Evolutionary conservation across 1,140 invertebrate genomes (phyloP).

Genomic region (Antheraea pernyi): DNA sequence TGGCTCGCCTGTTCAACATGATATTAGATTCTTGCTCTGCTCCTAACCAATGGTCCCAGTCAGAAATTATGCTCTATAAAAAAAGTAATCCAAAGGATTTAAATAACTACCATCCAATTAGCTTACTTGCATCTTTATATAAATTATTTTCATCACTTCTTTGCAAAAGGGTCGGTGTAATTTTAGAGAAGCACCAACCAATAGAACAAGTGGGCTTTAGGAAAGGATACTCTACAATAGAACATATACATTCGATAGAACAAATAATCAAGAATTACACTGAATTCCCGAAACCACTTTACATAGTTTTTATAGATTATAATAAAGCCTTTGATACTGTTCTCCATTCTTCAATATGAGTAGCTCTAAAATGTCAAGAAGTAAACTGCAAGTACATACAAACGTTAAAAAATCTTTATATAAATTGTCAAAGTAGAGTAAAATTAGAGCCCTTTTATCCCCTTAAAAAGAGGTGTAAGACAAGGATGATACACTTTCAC

Average conservation of each 20-base stretch:
- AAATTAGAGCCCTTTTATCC: conserved; percentile 10
- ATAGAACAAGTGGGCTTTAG: conserved; percentile 11
- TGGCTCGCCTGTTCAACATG: too few species aligned
- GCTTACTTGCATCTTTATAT: conserved; percentile 8
- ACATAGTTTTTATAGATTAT: too few species aligned
- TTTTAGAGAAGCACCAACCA: not conserved
- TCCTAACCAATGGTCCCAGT: too few species aligned
- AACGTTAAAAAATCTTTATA: conserved; percentile 14
- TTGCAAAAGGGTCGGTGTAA: conserved; percentile 5
- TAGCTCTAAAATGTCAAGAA: conserved; percentile 16
- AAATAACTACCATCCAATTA: conserved; percentile 5
- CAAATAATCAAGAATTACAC: conserved; percentile 6
- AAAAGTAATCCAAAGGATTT: not conserved
- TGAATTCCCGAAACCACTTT: too few species aligned
- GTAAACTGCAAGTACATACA: conserved; percentile 10
- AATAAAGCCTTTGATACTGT: too few species aligned
- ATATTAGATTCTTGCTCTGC: too few species aligned
- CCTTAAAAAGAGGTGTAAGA: conserved; percentile 18
- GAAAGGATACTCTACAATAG: too few species aligned
- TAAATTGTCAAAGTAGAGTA: conserved; percentile 17
- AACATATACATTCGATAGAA: conserved; percentile 10
- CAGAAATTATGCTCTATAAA: not conserved
- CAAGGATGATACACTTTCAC: not conserved
- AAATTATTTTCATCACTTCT: conserved; percentile 10
- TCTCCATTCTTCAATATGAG: conserved; percentile 17